These are phyloP conservation scores for Poecilia picta DNA, from an alignment of 2,797 vertebrate species.

Conservation along the genomic window DNA sequence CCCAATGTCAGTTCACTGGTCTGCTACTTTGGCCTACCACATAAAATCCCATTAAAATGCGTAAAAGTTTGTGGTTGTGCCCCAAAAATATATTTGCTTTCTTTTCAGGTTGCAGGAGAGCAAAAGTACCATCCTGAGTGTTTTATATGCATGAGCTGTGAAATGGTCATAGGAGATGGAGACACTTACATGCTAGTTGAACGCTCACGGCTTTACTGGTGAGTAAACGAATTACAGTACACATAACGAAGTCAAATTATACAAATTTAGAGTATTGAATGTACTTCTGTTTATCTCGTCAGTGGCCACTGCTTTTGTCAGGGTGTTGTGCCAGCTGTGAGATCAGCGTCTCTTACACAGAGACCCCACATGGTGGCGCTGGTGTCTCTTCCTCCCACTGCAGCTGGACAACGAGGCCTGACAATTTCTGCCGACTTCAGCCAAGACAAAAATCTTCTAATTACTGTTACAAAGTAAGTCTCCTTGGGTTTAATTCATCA, in stretches of 20 bases:
- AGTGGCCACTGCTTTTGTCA: conserved; percentile 92
- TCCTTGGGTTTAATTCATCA: neutral
- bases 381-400: conserved; percentile 89
- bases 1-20: neutral
- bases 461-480: conserved; percentile 90
- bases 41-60: neutral
- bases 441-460: conserved; percentile 51
- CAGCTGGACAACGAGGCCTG: conserved; percentile 83
- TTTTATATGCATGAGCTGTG: conserved; percentile 90
- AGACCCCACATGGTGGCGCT: conserved; percentile 92
- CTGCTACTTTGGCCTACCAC: neutral
- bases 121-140: conserved; percentile 98
- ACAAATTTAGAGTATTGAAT: neutral
- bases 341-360: conserved; percentile 79
- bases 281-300: conserved; percentile 1
- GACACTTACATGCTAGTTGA: conserved; percentile 93
- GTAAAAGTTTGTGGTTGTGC: neutral
- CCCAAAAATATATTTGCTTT: neutral
- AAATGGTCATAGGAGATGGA: conserved; percentile 90
- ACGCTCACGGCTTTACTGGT: conserved; percentile 90
- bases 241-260: neutral
- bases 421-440: conserved; percentile 83
- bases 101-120: conserved; percentile 90
- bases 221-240: conserved; percentile 5
- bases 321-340: conserved; percentile 79